Base-by-base conservation (phyloP, 2,888 invertebrate genomes). In the Baccha elongata region DNA sequence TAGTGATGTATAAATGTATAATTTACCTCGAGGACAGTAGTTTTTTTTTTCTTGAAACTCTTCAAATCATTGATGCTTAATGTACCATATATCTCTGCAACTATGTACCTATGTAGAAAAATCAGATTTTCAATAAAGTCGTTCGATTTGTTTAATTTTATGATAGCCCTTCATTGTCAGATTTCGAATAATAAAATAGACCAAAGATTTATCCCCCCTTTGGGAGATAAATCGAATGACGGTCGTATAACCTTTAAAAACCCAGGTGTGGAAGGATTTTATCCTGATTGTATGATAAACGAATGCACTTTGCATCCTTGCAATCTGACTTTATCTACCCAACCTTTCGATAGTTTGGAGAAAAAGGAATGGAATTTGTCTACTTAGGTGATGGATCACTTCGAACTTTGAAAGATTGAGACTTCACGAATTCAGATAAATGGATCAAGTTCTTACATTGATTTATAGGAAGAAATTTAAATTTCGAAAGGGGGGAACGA, bases 261-360 rank as follows among this genome's bases (percentile, higher is more conserved):
- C 72, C 23, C 80, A 74, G 74, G 74, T 68, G 74, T 55, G 42
- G n/a, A 74, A 29, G 42, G 80, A 69, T 69, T 74, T 60, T n/a
- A 26, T 23, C 21, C 40, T 52, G 64, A 35, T 78, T 65, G 17
- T 48, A 26, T 42, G 55, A 64, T 58, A 80, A 69, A 69, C 58
- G 64, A 52, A 80, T 69, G 74, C 74, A 80, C 64, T 69, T 74
- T 67, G 46, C 62, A 62, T 74, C 17, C 42, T 44, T 35, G 68
- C 48, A 64, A 17, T n/a, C 3, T 37, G 8, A 13, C 40, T 21
- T 23, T 23, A 2, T 15, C 15, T 10, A 1, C 13, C 6, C 21
- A n/a, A 8, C 15, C 13, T 7, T 6, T 21, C 2, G 1, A 23
- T 10, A n/a, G 29, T 35, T 58, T 58, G 35, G 23, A 15, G 11